Evolutionary conservation across 2,888 invertebrate species (phyloP).

Genomic region (Cordilura impudica): DNA sequence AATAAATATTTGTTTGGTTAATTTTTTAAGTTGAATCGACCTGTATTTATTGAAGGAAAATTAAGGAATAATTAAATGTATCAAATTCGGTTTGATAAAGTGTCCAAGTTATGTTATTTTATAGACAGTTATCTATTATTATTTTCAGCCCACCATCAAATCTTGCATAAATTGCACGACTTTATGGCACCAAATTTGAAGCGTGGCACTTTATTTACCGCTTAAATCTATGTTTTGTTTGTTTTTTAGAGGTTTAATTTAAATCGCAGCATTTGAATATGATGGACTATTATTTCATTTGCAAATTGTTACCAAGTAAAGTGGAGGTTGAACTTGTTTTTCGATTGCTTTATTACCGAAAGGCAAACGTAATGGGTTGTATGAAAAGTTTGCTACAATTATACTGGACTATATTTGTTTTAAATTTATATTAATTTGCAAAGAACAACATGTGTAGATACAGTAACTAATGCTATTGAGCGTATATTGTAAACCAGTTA

Average conservation of each 20-base stretch:
- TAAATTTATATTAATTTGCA: too few species aligned
- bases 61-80: conserved; percentile 54
- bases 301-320: conserved; percentile 12
- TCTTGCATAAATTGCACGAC: conserved; percentile 53
- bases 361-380: conserved; percentile 10
- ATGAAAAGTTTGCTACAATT: neutral
- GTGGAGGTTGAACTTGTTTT: conserved; percentile 60
- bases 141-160: conserved; percentile 54
- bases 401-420: neutral
- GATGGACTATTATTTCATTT: conserved; percentile 37
- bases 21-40: neutral
- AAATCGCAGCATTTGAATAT: neutral
- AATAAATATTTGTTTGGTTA: neutral
- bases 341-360: conserved; percentile 29
- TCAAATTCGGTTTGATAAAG: conserved; percentile 23
- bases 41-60: conserved; percentile 7
- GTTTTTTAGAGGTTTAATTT: neutral
- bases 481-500: too few species aligned
- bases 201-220: conserved; percentile 59
- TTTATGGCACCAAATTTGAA: conserved; percentile 60
- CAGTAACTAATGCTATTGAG: too few species aligned
- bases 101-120: conserved; percentile 32
- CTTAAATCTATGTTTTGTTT: conserved; percentile 39
- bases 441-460: too few species aligned
- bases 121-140: neutral